Evolutionary conservation across 2,113 vertebrate genomes (phyloP).

Genomic region (human (Homo sapiens)): DNA sequence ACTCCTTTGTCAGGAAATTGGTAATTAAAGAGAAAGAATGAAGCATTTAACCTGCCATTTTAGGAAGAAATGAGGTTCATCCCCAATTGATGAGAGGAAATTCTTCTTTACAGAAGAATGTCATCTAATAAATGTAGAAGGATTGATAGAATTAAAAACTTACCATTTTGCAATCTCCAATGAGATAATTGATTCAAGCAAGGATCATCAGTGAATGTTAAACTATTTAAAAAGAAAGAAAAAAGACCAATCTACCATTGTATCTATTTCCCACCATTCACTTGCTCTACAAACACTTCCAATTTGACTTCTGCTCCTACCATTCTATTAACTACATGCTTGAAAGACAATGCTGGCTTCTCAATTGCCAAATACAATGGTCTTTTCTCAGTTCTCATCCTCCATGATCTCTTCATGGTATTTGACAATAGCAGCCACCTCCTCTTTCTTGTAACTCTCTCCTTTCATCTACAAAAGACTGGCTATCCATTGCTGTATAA

Average conservation of each 20-base stretch:
- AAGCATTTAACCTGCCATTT: slow-evolving; percentile 67
- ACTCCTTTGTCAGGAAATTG: slow-evolving; percentile 66
- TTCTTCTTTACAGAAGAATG: slow-evolving; percentile 52
- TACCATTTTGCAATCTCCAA: slow-evolving; percentile 53
- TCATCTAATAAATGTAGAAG: slow-evolving; percentile 56
- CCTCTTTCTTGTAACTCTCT: slow-evolving; percentile 10
- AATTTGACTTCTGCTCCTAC: slow-evolving; percentile 36
- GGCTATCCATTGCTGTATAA: background rate
- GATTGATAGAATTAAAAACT: slow-evolving; percentile 66
- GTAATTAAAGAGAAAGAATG: slow-evolving; percentile 69
- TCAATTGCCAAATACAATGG: slow-evolving; percentile 28
- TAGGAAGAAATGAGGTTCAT: slow-evolving; percentile 67
- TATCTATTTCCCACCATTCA: slow-evolving; percentile 47
- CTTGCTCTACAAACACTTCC: slow-evolving; percentile 31
- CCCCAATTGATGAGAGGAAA: slow-evolving; percentile 53
- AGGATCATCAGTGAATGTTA: slow-evolving; percentile 59
- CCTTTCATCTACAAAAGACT: slow-evolving; percentile 19
- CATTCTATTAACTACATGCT: slow-evolving; percentile 35
- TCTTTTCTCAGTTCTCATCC: slow-evolving; percentile 32
- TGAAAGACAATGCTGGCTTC: slow-evolving; percentile 52
- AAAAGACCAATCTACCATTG: slow-evolving; percentile 35
- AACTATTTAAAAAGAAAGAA: slow-evolving; percentile 56
- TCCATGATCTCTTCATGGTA: slow-evolving; percentile 17
- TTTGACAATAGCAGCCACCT: slow-evolving; percentile 22
- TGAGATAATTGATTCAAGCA: slow-evolving; percentile 65